phyloP scores from a whole-genome alignment of 53 echinoderm and acorn worm species.

The Luidia sarsii region DNA sequence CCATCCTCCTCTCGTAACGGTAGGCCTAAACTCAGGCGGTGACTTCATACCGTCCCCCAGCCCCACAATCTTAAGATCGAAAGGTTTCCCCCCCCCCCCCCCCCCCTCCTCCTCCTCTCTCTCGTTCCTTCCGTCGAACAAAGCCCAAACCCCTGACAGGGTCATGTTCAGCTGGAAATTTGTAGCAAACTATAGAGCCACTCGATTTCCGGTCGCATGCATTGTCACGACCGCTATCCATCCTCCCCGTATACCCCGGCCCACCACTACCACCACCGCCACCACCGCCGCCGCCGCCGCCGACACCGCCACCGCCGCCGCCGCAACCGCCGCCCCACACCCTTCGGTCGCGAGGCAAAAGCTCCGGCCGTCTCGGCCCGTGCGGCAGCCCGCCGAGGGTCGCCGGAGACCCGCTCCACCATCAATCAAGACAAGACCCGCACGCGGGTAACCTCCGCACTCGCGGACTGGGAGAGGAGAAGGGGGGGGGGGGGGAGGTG shows the following conservation, averaged over 20 bases:
- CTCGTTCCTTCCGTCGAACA: background rate
- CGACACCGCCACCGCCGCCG: too few relatives aligned
- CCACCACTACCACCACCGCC: constrained; percentile 8
- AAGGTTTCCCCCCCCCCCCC: too few relatives aligned
- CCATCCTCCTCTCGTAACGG: too few relatives aligned
- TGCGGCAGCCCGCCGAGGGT: constrained; percentile 16
- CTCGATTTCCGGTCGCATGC: constrained; percentile 25
- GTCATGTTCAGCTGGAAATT: background rate
- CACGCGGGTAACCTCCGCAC: constrained; percentile 15
- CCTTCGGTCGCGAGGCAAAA: too few relatives aligned
- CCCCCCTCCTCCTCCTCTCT: background rate
- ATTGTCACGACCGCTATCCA: constrained; percentile 25
- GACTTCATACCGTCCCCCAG: too few relatives aligned
- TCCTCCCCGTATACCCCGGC: constrained; percentile 9
- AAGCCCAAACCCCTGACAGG: constrained; percentile 15
- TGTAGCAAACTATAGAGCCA: background rate
- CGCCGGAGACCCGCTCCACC: constrained; percentile 3
- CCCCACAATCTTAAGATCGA: too few relatives aligned
- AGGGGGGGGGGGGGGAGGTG: too few relatives aligned
- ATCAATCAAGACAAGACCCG: constrained; percentile 30
- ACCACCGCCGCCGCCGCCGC: too few relatives aligned
- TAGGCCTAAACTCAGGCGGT: too few relatives aligned
- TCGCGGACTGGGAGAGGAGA: too few relatives aligned
- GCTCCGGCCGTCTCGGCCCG: constrained; percentile 19
- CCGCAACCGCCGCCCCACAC: too few relatives aligned